Base-by-base conservation (phyloP, 2,797 vertebrate species). In the Heterohyrax brucei region DNA sequence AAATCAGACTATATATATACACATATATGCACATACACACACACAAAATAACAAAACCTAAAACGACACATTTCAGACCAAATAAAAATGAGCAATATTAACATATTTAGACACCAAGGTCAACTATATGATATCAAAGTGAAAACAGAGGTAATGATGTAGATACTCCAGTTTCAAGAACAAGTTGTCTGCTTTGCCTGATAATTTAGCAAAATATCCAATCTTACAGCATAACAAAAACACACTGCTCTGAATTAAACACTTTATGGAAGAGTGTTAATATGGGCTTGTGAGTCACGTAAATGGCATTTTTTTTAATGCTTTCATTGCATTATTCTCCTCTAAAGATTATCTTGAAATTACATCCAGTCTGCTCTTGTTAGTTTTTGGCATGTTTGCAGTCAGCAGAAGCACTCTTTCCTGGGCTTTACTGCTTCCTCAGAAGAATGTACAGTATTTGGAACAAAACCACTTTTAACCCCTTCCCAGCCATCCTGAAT, bases 401-500 rank as follows among this genome's bases (percentile, higher is more conserved):
- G 75, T 98, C 97, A 99, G 97, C 99, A 99, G 95, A 95, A 85
- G 93, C 98, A 99, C 59, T 98, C 98, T 92, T 98, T 98, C 94
- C 98, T 98, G 85, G 98, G 98, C 95, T 98, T 98, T 16, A 98
- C 98, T n/a, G 98, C 99, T 96, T 99, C 98, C 94, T 99, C 99
- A 33, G 99, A 99, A 1, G 98, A 99, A 98, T 99, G 99, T 18
- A 99, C 99, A 73, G 98, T 98, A 59, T 99, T 99, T 72, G 99
- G 99, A 97, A 99, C 98, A 91, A 98, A 99, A 70, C 98, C 99
- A 0, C 98, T 99, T 97, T 98, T 99, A 85, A 99, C 99, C 88
- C 99, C 99, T 98, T 99, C 99, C 99, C 99, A 99, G 83, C 99
- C 98, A 97, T 99, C 98, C 75, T 99, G 98, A 97, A 99, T 98